A percentile compares a stretch with the other conserved stretches of the same genome.
These are phyloP conservation scores for Spodoptera frugiperda DNA, from an alignment of 1,140 invertebrate genomes.

Conservation along the genomic window DNA sequence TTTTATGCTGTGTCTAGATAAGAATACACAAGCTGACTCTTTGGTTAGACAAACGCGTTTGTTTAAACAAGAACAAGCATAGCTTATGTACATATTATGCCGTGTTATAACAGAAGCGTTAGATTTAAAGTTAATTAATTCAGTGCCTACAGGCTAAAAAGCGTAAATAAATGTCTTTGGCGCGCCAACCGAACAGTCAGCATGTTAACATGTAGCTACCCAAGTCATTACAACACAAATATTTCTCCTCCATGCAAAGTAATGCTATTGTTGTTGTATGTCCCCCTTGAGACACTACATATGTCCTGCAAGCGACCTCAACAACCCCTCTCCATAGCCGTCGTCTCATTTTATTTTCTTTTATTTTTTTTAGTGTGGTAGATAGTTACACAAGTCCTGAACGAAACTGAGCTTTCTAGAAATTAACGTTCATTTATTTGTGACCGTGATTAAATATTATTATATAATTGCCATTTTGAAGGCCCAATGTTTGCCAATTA, in stretches of 20 bases:
- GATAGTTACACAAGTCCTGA: slow-evolving; percentile 83
- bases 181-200: slow-evolving; percentile 3
- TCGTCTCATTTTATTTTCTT: slow-evolving; percentile 51
- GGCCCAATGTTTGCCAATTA: no score
- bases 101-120: no score
- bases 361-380: slow-evolving; percentile 74
- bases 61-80: neutral
- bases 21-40: slow-evolving; percentile 21
- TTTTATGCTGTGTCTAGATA: slow-evolving; percentile 46
- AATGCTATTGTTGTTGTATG: slow-evolving; percentile 44
- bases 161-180: slow-evolving; percentile 1
- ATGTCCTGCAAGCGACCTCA: slow-evolving; percentile 36
- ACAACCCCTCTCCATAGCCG: slow-evolving; percentile 24
- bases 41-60: neutral
- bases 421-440: slow-evolving; percentile 74
- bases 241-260: slow-evolving; percentile 32
- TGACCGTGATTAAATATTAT: slow-evolving; percentile 54
- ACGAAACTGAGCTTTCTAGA: slow-evolving; percentile 77
- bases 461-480: neutral
- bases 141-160: neutral
- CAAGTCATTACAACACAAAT: slow-evolving; percentile 33
- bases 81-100: no score
- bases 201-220: slow-evolving; percentile 9
- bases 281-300: slow-evolving; percentile 25
- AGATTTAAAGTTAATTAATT: neutral